Base-by-base conservation (phyloP, 2,888 invertebrate species). In the Aricia artaxerxes region DNA sequence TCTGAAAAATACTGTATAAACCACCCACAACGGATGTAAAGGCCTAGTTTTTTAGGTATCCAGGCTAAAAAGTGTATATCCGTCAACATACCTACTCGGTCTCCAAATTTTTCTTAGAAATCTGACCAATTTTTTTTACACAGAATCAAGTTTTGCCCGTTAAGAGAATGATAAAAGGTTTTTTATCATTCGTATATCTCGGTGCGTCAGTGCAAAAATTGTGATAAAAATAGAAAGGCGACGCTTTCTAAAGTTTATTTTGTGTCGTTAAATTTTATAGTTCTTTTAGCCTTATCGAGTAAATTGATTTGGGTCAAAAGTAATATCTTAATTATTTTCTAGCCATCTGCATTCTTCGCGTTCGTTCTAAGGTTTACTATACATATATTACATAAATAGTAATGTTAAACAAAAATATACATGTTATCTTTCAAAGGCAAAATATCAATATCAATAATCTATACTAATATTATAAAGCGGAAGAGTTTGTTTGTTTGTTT, bases 181-280 rank as follows among this genome's bases (percentile, higher is more conserved):
- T 73, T 73, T 40, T 73, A 44, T 73, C 73, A 44, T 73, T 73
- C n/a, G 76, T 35, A 38, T 76, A 53, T 53, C 49, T 76, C 76
- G 53, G 31, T 49, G 35, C 35, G 76, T 35, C 57, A 57, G 75
- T 76, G 76, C 76, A 76, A 76, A 75, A 35, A 53, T 13, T 75
- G 24, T 53, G 35, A 57, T 76, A 57, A 76, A 53, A 76, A 57
- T 76, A 76, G 57, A 76, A 76, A 76, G 57, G 49, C 6, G 35
- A 76, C 35, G 35, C 76, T 76, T 76, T 76, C 53, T 35, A 57
- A 53, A 53, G 53, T 44, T 69, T 69, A 69, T 69, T 69, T 35
- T 49, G 49, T 24, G 75, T 75, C 24, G 24, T 75, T 9, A 75
- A 75, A 75, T 24, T 75, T 75, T 75, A 75, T 57, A 57, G 76